These are phyloP conservation scores for Aeoliscus strigatus DNA, from an alignment of 2,797 vertebrate genomes.

Conservation along the genomic window DNA sequence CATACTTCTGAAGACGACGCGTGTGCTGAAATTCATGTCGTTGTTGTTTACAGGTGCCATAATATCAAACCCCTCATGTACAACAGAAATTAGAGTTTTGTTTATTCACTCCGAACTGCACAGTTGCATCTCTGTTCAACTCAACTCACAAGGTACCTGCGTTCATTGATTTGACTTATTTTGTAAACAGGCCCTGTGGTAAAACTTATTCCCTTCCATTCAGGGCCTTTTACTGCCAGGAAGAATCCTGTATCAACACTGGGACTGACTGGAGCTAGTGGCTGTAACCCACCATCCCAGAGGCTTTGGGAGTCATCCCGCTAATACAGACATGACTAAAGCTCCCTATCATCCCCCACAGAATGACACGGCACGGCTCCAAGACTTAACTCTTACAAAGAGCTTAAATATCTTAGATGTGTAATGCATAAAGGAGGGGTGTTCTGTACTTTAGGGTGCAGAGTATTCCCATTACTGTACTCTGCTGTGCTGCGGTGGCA, in stretches of 20 bases:
- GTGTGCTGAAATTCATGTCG: conserved; percentile 52
- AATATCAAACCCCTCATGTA: not conserved
- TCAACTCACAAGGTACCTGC: conserved; percentile 40
- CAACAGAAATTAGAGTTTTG: conserved; percentile 25
- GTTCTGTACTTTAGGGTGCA: conserved; percentile 61
- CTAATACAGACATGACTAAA: conserved; percentile 80
- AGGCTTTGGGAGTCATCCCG: conserved; percentile 73
- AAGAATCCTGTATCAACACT: conserved; percentile 48
- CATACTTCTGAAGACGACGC: conserved; percentile 58
- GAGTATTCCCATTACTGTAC: conserved; percentile 54
- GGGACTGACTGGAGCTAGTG: conserved; percentile 60
- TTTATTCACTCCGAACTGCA: conserved; percentile 27
- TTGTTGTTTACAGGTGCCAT: conserved; percentile 49
- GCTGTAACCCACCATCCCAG: conserved; percentile 67
- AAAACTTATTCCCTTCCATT: conserved; percentile 67
- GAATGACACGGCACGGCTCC: conserved; percentile 73
- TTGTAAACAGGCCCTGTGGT: conserved; percentile 55
- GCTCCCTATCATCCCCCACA: conserved; percentile 73
- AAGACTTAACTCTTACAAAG: conserved; percentile 76
- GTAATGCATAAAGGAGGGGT: conserved; percentile 77
- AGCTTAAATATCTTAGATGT: conserved; percentile 80
- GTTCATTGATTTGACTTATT: conserved; percentile 53
- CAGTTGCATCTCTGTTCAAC: conserved; percentile 41
- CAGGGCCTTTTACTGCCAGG: conserved; percentile 63
- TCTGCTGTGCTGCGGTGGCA: conserved; percentile 48